Percentiles rank a stretch among this genome's conserved stretches.
Conservation (phyloP, 2,113 vertebrate species). For the Vombatus ursinus region DNA sequence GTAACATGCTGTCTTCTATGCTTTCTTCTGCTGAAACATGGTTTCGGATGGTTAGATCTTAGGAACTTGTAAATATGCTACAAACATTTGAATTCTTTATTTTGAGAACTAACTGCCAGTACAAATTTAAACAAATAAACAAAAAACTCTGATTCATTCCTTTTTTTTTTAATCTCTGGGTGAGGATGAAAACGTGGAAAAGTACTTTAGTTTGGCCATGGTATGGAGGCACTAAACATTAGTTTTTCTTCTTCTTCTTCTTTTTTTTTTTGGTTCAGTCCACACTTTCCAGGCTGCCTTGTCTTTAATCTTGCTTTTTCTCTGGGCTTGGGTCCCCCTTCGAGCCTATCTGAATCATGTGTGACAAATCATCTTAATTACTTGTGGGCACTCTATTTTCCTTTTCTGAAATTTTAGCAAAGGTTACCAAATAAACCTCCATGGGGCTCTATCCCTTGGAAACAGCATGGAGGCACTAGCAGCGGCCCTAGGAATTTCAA, state of each 20-base stretch:
- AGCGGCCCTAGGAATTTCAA: slow-evolving; percentile 64
- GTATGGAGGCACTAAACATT: neutral
- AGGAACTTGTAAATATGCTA: slow-evolving; percentile 46
- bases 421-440: slow-evolving; percentile 57
- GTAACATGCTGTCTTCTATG: neutral
- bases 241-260: neutral
- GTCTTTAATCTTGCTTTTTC: slow-evolving; percentile 58
- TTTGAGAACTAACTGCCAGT: slow-evolving; percentile 47
- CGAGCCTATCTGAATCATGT: slow-evolving; percentile 44
- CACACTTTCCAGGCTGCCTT: neutral
- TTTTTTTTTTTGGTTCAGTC: neutral
- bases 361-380: slow-evolving; percentile 78
- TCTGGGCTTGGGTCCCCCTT: slow-evolving; percentile 38
- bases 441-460: slow-evolving; percentile 49
- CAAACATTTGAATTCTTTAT: slow-evolving; percentile 42
- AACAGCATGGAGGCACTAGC: slow-evolving; percentile 39
- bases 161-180: neutral
- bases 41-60: slow-evolving; percentile 2
- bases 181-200: slow-evolving; percentile 46
- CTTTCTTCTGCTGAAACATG: neutral
- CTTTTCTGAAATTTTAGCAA: slow-evolving; percentile 63
- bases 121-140: slow-evolving; percentile 10
- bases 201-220: slow-evolving; percentile 36
- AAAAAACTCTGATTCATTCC: neutral
- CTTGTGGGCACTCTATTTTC: slow-evolving; percentile 57